Evolutionary conservation across 1,140 invertebrate species (phyloP).

Genomic region (Cotesia vestalis): DNA sequence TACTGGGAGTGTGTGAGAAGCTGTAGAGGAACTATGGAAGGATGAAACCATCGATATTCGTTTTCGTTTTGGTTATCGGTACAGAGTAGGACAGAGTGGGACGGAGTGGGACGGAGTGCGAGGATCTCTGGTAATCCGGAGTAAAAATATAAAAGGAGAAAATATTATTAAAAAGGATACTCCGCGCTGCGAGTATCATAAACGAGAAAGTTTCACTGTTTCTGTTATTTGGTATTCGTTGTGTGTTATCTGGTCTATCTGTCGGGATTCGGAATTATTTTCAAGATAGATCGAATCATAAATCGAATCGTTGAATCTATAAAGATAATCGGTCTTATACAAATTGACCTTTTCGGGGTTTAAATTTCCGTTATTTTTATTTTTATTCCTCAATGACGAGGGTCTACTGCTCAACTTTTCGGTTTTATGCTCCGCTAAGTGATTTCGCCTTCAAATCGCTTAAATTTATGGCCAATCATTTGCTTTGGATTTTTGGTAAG

Average conservation of each 20-base stretch:
- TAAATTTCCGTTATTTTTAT: not conserved
- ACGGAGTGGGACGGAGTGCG: conserved; percentile 10
- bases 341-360: not conserved
- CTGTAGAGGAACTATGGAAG: not conserved
- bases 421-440: too few relatives aligned
- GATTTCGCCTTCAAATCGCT: too few relatives aligned
- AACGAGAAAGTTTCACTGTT: too few relatives aligned
- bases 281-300: not conserved
- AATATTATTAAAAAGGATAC: not conserved
- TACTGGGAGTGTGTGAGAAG: not conserved
- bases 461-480: too few relatives aligned
- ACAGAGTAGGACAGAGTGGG: not conserved
- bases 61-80: conserved; percentile 20
- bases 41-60: conserved; percentile 18
- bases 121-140: conserved; percentile 21
- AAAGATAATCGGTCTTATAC: conserved; percentile 9
- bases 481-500: too few relatives aligned
- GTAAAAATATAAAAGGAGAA: not conserved
- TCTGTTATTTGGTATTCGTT: not conserved
- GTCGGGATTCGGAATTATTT: too few relatives aligned
- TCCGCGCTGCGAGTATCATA: not conserved
- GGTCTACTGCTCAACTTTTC: too few relatives aligned
- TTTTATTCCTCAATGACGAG: not conserved
- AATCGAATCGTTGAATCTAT: conserved; percentile 18
- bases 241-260: not conserved